These are phyloP conservation scores for Phalangium opilio DNA, from an alignment of 2,888 invertebrate genomes.

Conservation along the genomic window DNA sequence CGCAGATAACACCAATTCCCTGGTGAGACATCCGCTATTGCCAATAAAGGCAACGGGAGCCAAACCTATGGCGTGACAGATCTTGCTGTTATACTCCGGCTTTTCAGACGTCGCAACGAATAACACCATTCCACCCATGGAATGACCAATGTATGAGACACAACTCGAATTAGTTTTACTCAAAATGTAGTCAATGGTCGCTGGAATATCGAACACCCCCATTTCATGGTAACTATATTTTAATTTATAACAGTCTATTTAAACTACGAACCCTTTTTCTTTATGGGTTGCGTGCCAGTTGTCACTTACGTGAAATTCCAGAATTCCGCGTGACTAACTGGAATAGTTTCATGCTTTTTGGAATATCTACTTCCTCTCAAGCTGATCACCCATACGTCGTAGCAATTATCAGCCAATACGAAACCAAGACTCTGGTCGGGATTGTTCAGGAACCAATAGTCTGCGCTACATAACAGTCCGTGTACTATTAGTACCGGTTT, in stretches of 20 bases:
- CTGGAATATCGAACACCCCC: conserved; percentile 69
- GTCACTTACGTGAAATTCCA: conserved; percentile 33
- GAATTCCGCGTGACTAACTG: conserved; percentile 27
- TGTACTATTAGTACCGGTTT: conserved; percentile 31
- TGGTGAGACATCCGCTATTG: too few species aligned
- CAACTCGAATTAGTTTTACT: conserved; percentile 40
- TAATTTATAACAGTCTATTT: background rate
- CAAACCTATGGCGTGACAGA: background rate
- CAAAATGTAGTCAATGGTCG: conserved; percentile 58
- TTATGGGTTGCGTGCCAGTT: too few species aligned
- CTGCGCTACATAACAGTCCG: conserved; percentile 29
- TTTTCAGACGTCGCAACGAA: conserved; percentile 25
- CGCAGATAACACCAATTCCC: too few species aligned
- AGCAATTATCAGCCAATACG: conserved; percentile 26
- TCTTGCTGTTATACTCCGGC: conserved; percentile 22
- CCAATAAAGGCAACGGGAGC: too few species aligned
- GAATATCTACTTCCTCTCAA: conserved; percentile 37
- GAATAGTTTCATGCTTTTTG: conserved; percentile 28
- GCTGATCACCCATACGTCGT: conserved; percentile 40
- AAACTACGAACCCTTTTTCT: background rate
- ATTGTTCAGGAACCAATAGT: conserved; percentile 31
- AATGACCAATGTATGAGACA: conserved; percentile 33
- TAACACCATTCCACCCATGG: conserved; percentile 32
- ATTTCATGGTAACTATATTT: conserved; percentile 74
- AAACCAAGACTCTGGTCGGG: conserved; percentile 30